Evolutionary conservation across 2,797 vertebrate genomes (phyloP), one percentile per base, ranked within the genome.

Genomic region (Chaetophractus vellerosus): DNA sequence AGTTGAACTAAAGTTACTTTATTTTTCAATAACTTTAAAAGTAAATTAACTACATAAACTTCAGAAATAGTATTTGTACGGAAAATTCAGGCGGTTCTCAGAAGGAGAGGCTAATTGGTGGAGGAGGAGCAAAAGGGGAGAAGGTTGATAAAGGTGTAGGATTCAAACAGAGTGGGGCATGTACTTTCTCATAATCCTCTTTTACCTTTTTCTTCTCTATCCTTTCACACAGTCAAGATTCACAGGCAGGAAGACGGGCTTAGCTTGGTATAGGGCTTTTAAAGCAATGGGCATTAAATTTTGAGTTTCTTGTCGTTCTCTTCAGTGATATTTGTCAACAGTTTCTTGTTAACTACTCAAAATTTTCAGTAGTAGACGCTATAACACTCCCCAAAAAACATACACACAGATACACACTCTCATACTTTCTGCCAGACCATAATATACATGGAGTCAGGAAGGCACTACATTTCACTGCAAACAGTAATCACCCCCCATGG

Each of bases 1-100:
- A 57, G 28, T 55, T 66, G 11, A 36, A 66, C 19, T 83, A 80
- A 59, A 88, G 82, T 23, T 64, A 6, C 59, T 84, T 64, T 71
- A 14, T 68, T 72, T 92, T 88, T 84, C 52, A 78, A 78, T 61
- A 76, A 48, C 11, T 76, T 95, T 57, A 50, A 91, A 92, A 82
- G 68, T 69, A 74, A 94, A 64, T 41, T 52, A 9, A 52, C 11
- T 31, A 15, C 5, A 14, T 50, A 78, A 81, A 66, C 31, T 21
- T 94, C 82, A 79, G 61, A 84, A 69, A 91, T 21, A 18, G 5
- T 38, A 12, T 48, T 66, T 38, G 9, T 57, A 63, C 87, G 71
- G 24, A 45, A 45, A 76, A 64, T 59, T 50, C n/a, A 55, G 52
- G 26, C 9, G 85, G 86, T 59, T 63, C 64, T 5, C 2, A 31